phyloP scores from a whole-genome alignment of 2,888 invertebrate species.

The Pasiphila rectangulata region DNA sequence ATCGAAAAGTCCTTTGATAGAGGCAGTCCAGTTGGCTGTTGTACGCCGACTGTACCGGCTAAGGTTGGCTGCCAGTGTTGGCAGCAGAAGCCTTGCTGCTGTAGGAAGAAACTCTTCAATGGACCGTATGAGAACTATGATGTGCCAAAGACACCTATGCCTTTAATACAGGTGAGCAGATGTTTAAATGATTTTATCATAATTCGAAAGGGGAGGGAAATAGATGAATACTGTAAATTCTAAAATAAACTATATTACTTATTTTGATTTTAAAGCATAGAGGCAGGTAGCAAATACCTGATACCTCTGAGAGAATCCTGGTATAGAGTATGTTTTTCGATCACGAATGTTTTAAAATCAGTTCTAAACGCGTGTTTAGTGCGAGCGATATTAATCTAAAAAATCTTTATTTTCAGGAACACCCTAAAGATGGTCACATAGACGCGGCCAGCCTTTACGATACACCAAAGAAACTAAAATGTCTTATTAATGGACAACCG shows the following conservation, averaged over 20 bases:
- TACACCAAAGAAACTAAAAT: slow-evolving; percentile 88
- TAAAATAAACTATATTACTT: too few species aligned
- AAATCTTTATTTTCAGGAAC: slow-evolving; percentile 56
- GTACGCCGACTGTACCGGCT: slow-evolving; percentile 82
- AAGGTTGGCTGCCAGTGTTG: slow-evolving; percentile 74
- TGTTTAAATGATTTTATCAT: too few species aligned
- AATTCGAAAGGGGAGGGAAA: too few species aligned
- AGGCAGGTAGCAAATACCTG: too few species aligned
- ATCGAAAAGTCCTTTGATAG: slow-evolving; percentile 76
- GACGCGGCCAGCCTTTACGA: slow-evolving; percentile 83
- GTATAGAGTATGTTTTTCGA: too few species aligned
- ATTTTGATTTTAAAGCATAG: slow-evolving; percentile 25
- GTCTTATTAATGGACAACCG: slow-evolving; percentile 80
- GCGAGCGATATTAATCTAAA: background rate
- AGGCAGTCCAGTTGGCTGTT: slow-evolving; percentile 64
- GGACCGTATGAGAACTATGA: slow-evolving; percentile 90
- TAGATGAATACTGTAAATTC: too few species aligned
- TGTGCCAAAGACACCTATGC: slow-evolving; percentile 85
- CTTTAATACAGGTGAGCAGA: slow-evolving; percentile 77
- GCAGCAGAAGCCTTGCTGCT: slow-evolving; percentile 67
- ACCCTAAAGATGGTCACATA: slow-evolving; percentile 57
- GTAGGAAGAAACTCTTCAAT: slow-evolving; percentile 66
- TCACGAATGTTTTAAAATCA: too few species aligned
- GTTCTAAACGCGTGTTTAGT: too few species aligned
- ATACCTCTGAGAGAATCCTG: too few species aligned